These are phyloP conservation scores for Allophyes oxyacanthae DNA, from an alignment of 2,888 invertebrate genomes.

Conservation along the genomic window DNA sequence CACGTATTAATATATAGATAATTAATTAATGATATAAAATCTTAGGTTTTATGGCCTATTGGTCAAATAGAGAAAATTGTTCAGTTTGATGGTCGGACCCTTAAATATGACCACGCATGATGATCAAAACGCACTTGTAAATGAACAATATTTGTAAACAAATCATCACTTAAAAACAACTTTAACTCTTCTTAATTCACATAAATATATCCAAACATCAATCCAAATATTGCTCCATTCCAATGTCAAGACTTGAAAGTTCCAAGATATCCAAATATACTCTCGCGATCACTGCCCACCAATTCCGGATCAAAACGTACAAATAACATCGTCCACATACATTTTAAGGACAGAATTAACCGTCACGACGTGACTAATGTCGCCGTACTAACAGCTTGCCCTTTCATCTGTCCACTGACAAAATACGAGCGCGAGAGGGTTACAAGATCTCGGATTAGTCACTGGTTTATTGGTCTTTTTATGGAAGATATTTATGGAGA, in stretches of 20 bases:
- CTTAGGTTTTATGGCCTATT: no score
- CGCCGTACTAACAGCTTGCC: slow-evolving; percentile 21
- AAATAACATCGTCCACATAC: slow-evolving; percentile 25
- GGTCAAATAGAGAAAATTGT: no score
- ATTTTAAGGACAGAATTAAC: slow-evolving; percentile 31
- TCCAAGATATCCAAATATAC: slow-evolving; percentile 1
- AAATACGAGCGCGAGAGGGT: slow-evolving; percentile 14
- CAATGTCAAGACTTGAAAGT: slow-evolving; percentile 3
- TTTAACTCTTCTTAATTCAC: no score
- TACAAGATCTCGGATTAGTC: slow-evolving; percentile 32
- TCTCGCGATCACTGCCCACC: background rate
- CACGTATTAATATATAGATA: no score
- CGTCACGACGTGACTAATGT: slow-evolving; percentile 31
- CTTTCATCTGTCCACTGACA: slow-evolving; percentile 44
- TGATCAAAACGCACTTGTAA: no score
- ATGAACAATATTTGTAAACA: no score
- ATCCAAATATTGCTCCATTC: background rate
- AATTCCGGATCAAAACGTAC: slow-evolving; percentile 12
- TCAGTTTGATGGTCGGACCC: no score
- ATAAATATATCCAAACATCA: background rate
- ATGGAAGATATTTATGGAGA: slow-evolving; percentile 28
- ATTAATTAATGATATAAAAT: no score
- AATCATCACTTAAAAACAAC: no score
- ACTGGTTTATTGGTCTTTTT: slow-evolving; percentile 36
- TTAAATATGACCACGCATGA: no score